Base-by-base conservation (phyloP, 2,888 invertebrate species). In the Zygothrica quintamaculata region DNA sequence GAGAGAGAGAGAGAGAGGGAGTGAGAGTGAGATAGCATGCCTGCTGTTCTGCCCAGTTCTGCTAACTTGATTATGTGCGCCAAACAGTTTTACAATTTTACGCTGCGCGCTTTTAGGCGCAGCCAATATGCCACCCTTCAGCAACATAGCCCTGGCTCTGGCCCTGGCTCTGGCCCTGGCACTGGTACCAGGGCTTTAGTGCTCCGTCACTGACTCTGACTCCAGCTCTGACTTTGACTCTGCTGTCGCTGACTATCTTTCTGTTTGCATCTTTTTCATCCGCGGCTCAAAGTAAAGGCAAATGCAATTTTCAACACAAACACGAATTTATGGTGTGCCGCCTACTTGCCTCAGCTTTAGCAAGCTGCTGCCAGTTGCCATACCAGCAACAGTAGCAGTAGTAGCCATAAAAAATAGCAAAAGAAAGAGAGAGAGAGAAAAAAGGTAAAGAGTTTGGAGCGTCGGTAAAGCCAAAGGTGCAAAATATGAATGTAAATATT, bases 401-500 rank as follows among this genome's bases (percentile, higher is more conserved):
- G 42, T 53, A 57, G 46, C 59, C 50, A 40, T 36, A 42, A 53
- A 76, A 62, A 65, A 16, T 31, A 37, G 46, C 15, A 25, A 22
- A 31, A 18, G 39, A 50, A 65, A 37, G 59, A 53, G 50, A 37
- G 8, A 57, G 39, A 52, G 42, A 13, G n/a, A 15, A 31, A 22
- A 39, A 33, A 18, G 18, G 36, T 50, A 34, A 58, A 40, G 58
- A 55, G 57, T 33, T 61, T 61, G 12, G 43, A 62, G 60, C 57
- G 64, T 59, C 31, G 42, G 58, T 29, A 42, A 44, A 47, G 76
- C 68, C 57, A 86, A 86, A 86, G 84, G 86, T 80, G 84, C 75
- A 84, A 86, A 84, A 80, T 80, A 84, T 85, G 85, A 82, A 87
- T 82, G 88, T 80, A 88, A 86, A 86, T 86, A 88, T 88, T 86